A percentile compares a stretch with the other conserved stretches of the same genome.
phyloP scores from a whole-genome alignment of 2,888 invertebrate genomes.

The Ctenicera cuprea region DNA sequence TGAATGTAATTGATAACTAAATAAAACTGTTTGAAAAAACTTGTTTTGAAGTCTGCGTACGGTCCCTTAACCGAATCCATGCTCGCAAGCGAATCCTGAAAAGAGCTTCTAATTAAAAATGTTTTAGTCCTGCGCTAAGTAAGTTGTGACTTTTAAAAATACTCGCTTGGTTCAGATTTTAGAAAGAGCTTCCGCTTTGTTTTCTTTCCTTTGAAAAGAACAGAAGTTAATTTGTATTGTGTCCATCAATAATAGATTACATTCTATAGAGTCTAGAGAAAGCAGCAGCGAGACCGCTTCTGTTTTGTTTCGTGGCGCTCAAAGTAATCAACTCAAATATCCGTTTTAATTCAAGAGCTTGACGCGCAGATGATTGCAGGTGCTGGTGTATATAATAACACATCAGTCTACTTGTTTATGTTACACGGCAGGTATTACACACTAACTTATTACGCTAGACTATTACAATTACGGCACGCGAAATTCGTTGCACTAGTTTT shows the following conservation, averaged over 20 bases:
- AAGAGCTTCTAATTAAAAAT: constrained; percentile 43
- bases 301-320: constrained; percentile 39
- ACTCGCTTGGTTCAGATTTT: constrained; percentile 25
- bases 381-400: constrained; percentile 33
- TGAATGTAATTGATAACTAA: constrained; percentile 20
- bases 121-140: constrained; percentile 37
- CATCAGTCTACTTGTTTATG: constrained; percentile 27
- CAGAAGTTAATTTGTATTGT: constrained; percentile 51
- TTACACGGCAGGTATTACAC: constrained; percentile 12
- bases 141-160: constrained; percentile 40
- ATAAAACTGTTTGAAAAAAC: constrained; percentile 15
- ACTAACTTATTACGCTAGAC: neutral
- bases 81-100: constrained; percentile 22
- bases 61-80: constrained; percentile 4
- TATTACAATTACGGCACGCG: neutral
- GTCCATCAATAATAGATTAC: constrained; percentile 48
- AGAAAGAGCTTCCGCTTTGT: constrained; percentile 7
- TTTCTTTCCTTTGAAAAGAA: constrained; percentile 44
- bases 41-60: constrained; percentile 26
- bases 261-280: constrained; percentile 38
- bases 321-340: constrained; percentile 47
- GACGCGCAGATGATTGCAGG: constrained; percentile 37
- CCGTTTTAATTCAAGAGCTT: constrained; percentile 46
- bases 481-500: neutral
- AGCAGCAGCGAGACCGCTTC: constrained; percentile 27